phyloP scores from a whole-genome alignment of 2,888 invertebrate genomes.

The Cerceris rybyensis region DNA sequence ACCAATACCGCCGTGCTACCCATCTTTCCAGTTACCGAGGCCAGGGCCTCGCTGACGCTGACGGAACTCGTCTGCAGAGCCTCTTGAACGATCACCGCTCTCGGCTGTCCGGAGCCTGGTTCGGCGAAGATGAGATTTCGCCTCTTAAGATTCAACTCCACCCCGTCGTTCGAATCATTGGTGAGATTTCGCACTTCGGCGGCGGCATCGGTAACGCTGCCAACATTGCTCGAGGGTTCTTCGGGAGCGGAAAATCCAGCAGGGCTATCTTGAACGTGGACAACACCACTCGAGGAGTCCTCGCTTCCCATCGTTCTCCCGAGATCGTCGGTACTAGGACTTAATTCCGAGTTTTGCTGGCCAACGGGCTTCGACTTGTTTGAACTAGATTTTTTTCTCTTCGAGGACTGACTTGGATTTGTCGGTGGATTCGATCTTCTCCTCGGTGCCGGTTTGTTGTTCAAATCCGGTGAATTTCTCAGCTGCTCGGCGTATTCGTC shows the following conservation, averaged over 20 bases:
- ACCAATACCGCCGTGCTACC: slow-evolving; percentile 87
- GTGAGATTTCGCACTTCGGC: slow-evolving; percentile 75
- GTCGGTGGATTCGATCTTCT: slow-evolving; percentile 89
- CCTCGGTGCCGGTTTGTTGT: slow-evolving; percentile 91
- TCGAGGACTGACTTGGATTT: slow-evolving; percentile 87
- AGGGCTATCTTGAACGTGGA: slow-evolving; percentile 80
- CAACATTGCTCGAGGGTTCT: slow-evolving; percentile 50
- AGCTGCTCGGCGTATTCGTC: slow-evolving; percentile 92
- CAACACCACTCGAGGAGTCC: slow-evolving; percentile 88
- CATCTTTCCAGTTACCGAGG: slow-evolving; percentile 83
- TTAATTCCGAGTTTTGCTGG: slow-evolving; percentile 83
- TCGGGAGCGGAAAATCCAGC: slow-evolving; percentile 79
- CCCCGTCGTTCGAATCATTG: slow-evolving; percentile 77
- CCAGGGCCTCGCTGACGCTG: slow-evolving; percentile 85
- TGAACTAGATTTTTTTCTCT: slow-evolving; percentile 87
- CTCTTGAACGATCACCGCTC: slow-evolving; percentile 80
- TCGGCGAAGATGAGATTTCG: slow-evolving; percentile 78
- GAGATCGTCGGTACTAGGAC: slow-evolving; percentile 86
- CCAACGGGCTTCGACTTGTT: slow-evolving; percentile 84
- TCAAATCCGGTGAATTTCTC: slow-evolving; percentile 90
- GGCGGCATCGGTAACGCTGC: slow-evolving; percentile 65
- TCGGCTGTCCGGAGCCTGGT: slow-evolving; percentile 73
- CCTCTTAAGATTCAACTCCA: slow-evolving; percentile 73
- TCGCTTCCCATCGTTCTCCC: slow-evolving; percentile 89
- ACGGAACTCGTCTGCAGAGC: slow-evolving; percentile 75